These are phyloP conservation scores for Leptinotarsa haldemani DNA, from an alignment of 2,888 invertebrate species.

Conservation along the genomic window DNA sequence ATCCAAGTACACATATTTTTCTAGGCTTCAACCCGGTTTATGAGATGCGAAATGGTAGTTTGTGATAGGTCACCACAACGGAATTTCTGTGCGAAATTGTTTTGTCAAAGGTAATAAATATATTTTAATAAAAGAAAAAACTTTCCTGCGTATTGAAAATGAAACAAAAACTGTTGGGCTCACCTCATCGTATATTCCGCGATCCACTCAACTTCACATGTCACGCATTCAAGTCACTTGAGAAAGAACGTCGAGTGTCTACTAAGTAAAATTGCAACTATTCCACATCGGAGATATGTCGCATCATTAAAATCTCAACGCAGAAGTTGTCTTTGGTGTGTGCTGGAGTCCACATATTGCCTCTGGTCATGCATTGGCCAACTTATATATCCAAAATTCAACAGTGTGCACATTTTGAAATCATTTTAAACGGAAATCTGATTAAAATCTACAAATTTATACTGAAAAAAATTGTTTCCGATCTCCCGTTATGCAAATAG, in stretches of 20 bases:
- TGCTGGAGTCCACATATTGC: not conserved
- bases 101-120: too few species aligned
- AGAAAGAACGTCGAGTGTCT: conserved; percentile 1
- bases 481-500: too few species aligned
- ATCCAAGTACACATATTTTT: not conserved
- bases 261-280: conserved; percentile 12
- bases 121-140: not conserved
- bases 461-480: too few species aligned
- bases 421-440: too few species aligned
- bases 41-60: not conserved
- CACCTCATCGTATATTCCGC: not conserved
- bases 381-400: conserved; percentile 1
- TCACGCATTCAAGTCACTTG: conserved; percentile 1
- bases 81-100: too few species aligned
- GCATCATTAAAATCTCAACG: not conserved
- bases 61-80: too few species aligned
- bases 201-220: conserved; percentile 7
- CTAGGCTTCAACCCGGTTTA: conserved; percentile 8
- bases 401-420: not conserved
- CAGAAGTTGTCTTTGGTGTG: not conserved
- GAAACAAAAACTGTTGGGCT: conserved; percentile 6
- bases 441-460: too few species aligned
- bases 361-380: conserved; percentile 1
- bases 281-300: conserved; percentile 3
- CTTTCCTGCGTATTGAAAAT: not conserved